phyloP scores from a whole-genome alignment of 2,113 vertebrate species.

The Oceanodroma tethys region DNA sequence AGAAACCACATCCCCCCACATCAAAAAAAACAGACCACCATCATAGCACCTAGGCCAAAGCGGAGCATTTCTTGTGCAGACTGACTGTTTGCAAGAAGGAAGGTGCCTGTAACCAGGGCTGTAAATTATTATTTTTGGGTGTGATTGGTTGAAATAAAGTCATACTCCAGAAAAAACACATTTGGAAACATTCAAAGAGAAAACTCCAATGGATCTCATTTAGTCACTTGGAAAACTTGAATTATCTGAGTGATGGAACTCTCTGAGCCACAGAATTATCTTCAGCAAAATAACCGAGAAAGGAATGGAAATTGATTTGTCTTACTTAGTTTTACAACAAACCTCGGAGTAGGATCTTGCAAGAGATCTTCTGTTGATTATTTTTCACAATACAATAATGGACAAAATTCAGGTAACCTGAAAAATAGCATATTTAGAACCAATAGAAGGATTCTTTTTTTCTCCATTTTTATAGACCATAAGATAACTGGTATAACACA shows the following conservation, averaged over 20 bases:
- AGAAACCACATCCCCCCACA: background rate
- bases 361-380: background rate
- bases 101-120: background rate
- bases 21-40: background rate
- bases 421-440: background rate
- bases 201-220: background rate
- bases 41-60: background rate
- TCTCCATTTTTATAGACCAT: background rate
- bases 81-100: background rate
- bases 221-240: background rate
- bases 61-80: background rate
- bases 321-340: background rate
- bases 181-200: background rate
- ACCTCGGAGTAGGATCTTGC: background rate
- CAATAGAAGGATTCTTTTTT: background rate
- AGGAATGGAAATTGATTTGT: background rate
- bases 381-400: background rate
- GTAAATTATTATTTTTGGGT: background rate
- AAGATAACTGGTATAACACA: background rate
- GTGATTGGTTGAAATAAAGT: background rate
- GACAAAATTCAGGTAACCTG: background rate
- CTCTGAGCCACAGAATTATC: background rate
- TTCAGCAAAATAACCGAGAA: background rate
- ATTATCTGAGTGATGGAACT: background rate
- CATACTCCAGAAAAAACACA: background rate